Percentiles rank a stretch among this genome's conserved stretches.
Conservation (phyloP, 2,113 vertebrate genomes). For the Oplegnathus fasciatus region DNA sequence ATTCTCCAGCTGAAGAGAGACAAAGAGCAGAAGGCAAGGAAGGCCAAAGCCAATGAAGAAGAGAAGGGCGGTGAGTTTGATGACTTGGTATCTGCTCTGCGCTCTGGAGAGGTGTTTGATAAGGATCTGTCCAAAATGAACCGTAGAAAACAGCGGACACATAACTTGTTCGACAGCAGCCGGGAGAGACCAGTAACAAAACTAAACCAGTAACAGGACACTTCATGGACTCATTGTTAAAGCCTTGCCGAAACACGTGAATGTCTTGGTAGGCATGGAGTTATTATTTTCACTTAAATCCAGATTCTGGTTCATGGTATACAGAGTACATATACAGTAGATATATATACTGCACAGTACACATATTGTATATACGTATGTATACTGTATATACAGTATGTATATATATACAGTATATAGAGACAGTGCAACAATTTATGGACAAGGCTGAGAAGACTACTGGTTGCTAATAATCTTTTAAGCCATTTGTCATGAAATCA, state of each 20-base stretch:
- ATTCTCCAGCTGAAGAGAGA: constrained; percentile 59
- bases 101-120: constrained; percentile 72
- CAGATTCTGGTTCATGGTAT: neutral
- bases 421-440: too few species aligned
- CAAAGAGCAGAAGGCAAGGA: constrained; percentile 55
- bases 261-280: neutral
- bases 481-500: too few species aligned
- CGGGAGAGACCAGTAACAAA: constrained; percentile 49
- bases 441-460: neutral
- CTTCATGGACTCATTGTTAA: neutral
- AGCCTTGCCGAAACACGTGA: neutral
- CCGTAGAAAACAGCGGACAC: constrained; percentile 42
- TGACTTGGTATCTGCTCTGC: constrained; percentile 73
- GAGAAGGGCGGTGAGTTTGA: constrained; percentile 68
- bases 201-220: constrained; percentile 25
- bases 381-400: too few species aligned
- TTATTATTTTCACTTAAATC: neutral
- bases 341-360: too few species aligned
- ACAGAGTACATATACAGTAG: neutral
- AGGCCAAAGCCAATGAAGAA: constrained; percentile 6
- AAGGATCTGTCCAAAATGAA: constrained; percentile 59
- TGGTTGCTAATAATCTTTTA: neutral
- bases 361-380: too few species aligned
- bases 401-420: too few species aligned
- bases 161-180: neutral